Percentiles rank a stretch among this genome's conserved stretches.
Conservation (phyloP, 2,797 vertebrate species). For the Amblyopsis hoosieri region DNA sequence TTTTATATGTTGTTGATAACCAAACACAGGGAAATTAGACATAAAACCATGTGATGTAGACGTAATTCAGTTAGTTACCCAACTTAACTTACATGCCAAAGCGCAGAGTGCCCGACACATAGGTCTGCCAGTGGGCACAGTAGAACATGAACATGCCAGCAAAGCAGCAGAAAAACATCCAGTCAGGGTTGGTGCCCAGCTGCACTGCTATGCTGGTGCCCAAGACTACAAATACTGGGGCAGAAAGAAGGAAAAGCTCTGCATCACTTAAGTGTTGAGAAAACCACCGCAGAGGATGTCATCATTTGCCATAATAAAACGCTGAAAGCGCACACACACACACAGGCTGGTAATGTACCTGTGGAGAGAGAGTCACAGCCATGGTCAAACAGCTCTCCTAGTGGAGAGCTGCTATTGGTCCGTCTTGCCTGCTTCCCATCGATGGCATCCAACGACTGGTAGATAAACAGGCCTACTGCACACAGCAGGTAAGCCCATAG, state of each 20-base stretch:
- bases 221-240: conserved; percentile 94
- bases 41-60: neutral
- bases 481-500: conserved; percentile 94
- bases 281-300: neutral
- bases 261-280: neutral
- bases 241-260: neutral
- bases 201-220: conserved; percentile 96
- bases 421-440: conserved; percentile 97
- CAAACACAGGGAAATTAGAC: neutral
- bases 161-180: conserved; percentile 99
- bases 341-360: conserved; percentile 71
- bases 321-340: neutral
- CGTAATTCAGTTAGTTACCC: no score
- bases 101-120: conserved; percentile 94
- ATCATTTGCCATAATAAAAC: neutral
- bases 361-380: conserved; percentile 98
- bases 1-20: neutral
- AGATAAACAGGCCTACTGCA: conserved; percentile 93
- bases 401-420: conserved; percentile 94
- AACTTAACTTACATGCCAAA: conserved; percentile 94
- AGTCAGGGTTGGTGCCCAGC: conserved; percentile 95
- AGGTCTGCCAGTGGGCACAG: conserved; percentile 98
- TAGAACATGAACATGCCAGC: conserved; percentile 99
- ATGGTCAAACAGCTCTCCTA: conserved; percentile 98
- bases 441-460: conserved; percentile 97